phyloP scores from a whole-genome alignment of 2,888 invertebrate genomes.

The Idaea dimidiata region DNA sequence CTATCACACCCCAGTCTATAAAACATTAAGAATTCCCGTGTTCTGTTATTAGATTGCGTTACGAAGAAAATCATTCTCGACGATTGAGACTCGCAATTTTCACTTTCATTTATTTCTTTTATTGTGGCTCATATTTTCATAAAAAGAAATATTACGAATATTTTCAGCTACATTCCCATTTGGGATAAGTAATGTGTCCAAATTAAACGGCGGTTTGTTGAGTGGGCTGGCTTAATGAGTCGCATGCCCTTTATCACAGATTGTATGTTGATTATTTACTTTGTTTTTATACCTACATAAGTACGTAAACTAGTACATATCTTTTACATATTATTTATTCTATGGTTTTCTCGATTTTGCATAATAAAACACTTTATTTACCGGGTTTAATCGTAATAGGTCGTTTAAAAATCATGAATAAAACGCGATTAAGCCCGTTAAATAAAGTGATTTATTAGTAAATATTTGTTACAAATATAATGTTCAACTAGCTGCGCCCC shows the following conservation, averaged over 20 bases:
- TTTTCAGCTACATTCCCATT: neutral
- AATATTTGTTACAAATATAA: too few species aligned
- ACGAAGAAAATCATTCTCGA: neutral
- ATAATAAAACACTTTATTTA: too few species aligned
- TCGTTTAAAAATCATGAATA: too few species aligned
- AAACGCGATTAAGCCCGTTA: too few species aligned
- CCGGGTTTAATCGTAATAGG: too few species aligned
- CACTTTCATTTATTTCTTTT: neutral
- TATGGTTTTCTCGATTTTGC: too few species aligned
- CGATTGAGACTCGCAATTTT: neutral
- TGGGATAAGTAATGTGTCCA: neutral
- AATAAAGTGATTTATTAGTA: too few species aligned
- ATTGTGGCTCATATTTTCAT: constrained; percentile 1
- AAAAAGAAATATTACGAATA: neutral
- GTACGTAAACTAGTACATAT: too few species aligned
- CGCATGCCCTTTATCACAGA: neutral
- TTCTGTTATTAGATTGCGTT: neutral
- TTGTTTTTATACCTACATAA: neutral
- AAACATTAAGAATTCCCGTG: neutral
- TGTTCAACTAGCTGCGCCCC: too few species aligned
- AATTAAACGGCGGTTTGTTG: neutral
- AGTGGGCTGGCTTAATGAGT: neutral
- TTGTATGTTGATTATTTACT: neutral
- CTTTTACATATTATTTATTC: too few species aligned
- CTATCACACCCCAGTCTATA: too few species aligned